Evolutionary conservation across 2,888 invertebrate species (phyloP), one percentile per base, ranked within the genome.

Genomic region (Ferrisia virgata): DNA sequence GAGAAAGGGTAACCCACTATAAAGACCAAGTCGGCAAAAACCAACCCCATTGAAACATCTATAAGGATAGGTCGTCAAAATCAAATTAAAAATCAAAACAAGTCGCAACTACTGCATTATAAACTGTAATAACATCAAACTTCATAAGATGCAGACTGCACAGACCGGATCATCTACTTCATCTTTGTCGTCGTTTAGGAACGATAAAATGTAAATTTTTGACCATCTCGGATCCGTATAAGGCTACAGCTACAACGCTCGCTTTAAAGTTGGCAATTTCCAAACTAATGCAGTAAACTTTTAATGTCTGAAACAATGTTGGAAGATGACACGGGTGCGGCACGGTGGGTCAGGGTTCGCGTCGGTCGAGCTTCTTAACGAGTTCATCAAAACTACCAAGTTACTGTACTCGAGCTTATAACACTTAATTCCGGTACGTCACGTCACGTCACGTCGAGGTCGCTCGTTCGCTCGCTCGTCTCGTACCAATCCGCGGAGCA

Each of bases 361-460:
- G n/a, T 39, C 39, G 39, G 39, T 11, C 6, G 53, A 11, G 11
- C 11, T 58, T 58, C 58, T 58, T 58, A 58, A 58, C 58, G 58
- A 58, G 58, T 58, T 58, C 58, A 58, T 58, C 58, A 58, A 58
- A 58, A 58, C 25, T 58, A 58, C 58, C 11, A 58, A 58, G 25
- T 58, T n/a, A n/a, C n/a, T 58, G 58, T 58, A 58, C 58, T 58
- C 58, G 22, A 58, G 58, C 58, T 58, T 58, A n/a, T n/a, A 58
- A 25, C 25, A 58, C 58, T 58, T 58, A 58, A 58, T 58, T 58
- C 58, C 58, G 25, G 58, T 9, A 58, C 25, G 58, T 22, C 58
- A 25, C 22, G 47, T 22, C 58, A 25, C 8, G n/a, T n/a, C n/a
- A n/a, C n/a, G n/a, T n/a, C n/a, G n/a, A n/a, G n/a, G n/a, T n/a